Evolutionary conservation across 2,888 invertebrate genomes (phyloP).

Genomic region (Gastrophysa polygoni): DNA sequence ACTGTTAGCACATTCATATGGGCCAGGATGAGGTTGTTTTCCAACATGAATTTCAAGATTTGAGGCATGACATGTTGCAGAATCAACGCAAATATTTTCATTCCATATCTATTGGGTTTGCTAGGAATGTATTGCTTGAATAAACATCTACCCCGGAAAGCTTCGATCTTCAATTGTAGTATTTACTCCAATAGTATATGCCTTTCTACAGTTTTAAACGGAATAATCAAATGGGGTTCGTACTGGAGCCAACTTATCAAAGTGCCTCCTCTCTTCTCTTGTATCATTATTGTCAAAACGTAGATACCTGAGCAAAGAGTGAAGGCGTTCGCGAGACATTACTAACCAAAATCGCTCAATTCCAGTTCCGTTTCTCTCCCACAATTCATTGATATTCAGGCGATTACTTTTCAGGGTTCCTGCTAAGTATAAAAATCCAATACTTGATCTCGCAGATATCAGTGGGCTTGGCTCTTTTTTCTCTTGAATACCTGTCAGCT

Average conservation of each 20-base stretch:
- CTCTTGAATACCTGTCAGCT: conserved; percentile 1
- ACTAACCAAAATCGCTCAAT: conserved; percentile 16
- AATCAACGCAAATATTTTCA: conserved; percentile 52
- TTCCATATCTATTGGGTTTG: conserved; percentile 55
- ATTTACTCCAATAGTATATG: not conserved
- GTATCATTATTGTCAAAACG: not conserved
- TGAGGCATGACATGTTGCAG: conserved; percentile 1
- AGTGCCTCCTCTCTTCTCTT: not conserved
- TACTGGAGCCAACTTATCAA: not conserved
- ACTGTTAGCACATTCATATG: not conserved
- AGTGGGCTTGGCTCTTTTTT: conserved; percentile 9
- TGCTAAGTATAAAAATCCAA: conserved; percentile 23
- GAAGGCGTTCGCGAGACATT: conserved; percentile 14
- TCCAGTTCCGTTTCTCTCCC: conserved; percentile 23
- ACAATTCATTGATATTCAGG: conserved; percentile 21
- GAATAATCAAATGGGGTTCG: not conserved
- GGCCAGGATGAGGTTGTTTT: conserved; percentile 3
- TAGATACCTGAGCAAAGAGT: not conserved
- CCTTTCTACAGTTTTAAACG: too few species aligned
- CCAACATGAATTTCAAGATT: conserved; percentile 13
- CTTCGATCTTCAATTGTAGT: not conserved
- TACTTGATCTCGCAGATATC: conserved; percentile 9
- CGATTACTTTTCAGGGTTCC: conserved; percentile 19
- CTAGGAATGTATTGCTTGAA: too few species aligned
- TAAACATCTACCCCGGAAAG: not conserved